phyloP scores from a whole-genome alignment of 2,888 invertebrate species.

The Sphaerophoria taeniata region DNA sequence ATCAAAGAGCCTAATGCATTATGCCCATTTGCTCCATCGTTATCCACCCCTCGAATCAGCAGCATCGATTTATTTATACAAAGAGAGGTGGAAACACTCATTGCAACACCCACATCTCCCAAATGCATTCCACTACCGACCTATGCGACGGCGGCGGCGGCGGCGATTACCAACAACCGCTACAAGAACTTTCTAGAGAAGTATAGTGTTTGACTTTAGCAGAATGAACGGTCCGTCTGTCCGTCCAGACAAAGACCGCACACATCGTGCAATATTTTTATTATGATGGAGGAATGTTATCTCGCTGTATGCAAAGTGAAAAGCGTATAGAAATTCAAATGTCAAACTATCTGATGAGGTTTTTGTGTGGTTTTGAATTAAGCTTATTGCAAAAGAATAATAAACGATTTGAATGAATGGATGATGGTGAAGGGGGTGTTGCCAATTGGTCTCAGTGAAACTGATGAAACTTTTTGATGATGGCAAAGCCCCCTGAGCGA shows the following conservation, averaged over 20 bases:
- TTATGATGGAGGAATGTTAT: slow-evolving; percentile 28
- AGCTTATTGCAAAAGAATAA: slow-evolving; percentile 16
- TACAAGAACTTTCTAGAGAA: slow-evolving; percentile 39
- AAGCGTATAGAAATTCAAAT: slow-evolving; percentile 64
- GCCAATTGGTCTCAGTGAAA: slow-evolving; percentile 4
- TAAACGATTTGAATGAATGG: background rate
- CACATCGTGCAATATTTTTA: slow-evolving; percentile 54
- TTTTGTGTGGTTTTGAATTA: background rate
- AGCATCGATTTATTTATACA: slow-evolving; percentile 41
- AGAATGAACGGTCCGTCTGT: background rate
- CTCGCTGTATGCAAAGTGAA: slow-evolving; percentile 36
- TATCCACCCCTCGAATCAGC: background rate
- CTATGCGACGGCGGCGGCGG: no score
- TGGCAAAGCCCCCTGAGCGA: background rate
- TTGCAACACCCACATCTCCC: slow-evolving; percentile 65
- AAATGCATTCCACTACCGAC: background rate
- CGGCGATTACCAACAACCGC: no score
- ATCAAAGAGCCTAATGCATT: background rate
- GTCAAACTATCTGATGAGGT: slow-evolving; percentile 54
- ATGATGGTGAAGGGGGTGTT: slow-evolving; percentile 7
- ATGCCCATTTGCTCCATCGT: background rate
- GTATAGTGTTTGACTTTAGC: background rate
- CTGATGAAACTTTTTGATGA: background rate
- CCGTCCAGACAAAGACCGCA: slow-evolving; percentile 46
- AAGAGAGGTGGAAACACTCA: slow-evolving; percentile 65